A percentile compares a stretch with the other conserved stretches of the same genome.
Conservation (phyloP, 2,113 vertebrate genomes). For the Coturnix japonica region DNA sequence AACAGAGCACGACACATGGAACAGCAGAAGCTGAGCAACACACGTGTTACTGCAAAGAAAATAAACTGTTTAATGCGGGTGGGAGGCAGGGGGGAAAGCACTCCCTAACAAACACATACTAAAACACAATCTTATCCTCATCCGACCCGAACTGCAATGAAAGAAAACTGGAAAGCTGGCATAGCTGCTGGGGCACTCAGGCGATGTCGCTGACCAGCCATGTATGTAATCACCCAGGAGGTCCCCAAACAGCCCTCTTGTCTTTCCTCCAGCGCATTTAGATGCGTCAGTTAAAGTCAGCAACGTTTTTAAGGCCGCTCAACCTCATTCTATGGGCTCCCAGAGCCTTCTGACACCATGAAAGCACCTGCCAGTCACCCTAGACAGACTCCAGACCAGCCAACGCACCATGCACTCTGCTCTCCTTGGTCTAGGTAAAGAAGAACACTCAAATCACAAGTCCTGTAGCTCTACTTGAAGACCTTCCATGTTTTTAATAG, state of each 20-base stretch:
- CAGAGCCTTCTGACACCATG: neutral
- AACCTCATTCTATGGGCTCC: neutral
- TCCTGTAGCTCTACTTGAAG: neutral
- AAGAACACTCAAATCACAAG: neutral
- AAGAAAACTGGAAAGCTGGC: neutral
- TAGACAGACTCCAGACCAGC: neutral
- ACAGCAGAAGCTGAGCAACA: neutral
- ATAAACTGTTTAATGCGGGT: neutral
- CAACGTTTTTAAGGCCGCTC: neutral
- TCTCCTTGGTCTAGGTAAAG: neutral
- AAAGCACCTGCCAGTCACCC: neutral
- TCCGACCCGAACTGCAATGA: neutral
- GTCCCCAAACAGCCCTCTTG: neutral
- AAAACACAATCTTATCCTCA: conserved; percentile 9
- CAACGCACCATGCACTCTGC: neutral
- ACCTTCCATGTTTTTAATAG: neutral
- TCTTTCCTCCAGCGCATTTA: neutral
- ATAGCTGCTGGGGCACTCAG: neutral
- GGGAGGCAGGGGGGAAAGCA: neutral
- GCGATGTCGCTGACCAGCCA: neutral
- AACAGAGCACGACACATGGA: conserved; percentile 36
- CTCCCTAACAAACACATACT: conserved; percentile 14
- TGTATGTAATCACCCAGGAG: neutral
- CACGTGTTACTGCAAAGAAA: conserved; percentile 29
- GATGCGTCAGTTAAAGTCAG: neutral